Base-by-base conservation (phyloP, 2,888 invertebrate genomes). In the Hyposoter dolosus region DNA sequence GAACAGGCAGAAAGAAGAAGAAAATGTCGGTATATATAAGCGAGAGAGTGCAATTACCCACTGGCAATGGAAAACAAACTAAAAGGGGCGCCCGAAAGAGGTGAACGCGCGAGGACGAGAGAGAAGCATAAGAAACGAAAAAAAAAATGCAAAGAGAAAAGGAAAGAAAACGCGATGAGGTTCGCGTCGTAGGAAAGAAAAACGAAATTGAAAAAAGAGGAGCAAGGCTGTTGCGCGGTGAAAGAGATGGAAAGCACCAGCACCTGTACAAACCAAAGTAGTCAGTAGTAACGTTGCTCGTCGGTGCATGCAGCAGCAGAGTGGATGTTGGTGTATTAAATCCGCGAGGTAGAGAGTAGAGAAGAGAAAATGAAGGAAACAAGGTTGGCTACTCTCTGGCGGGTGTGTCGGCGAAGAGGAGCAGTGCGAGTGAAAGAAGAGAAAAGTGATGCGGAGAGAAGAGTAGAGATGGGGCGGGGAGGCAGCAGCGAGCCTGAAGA, bases 11-110 rank as follows among this genome's bases (percentile, higher is more conserved):
- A 86, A 87, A 87, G 69, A 83, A 87, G 88, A 91, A 91, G 90
- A 92, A 90, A 90, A 90, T 89, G 88, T 89, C 88, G 90, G 91
- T 91, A 92, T 91, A 92, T 91, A 92, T 91, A 91, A 90, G 90
- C 90, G 89, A 90, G 91, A 91, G 93, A 91, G 92, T 89, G 92
- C 93, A 93, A 93, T 93, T 93, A 93, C 92, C 93, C 91, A 90
- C 90, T 89, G 92, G 93, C 93, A 89, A 91, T 88, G 93, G 92
- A 92, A 93, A 93, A 93, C 90, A 92, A 93, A 93, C 91, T 90
- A 92, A 92, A 91, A 92, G 90, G 82, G 90, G 79, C 75, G 84
- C 77, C 78, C 84, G 84, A 84, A 85, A 88, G 89, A 88, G 88
- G 83, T 77, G 88, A 83, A 84, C 78, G 35, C 35, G 35, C 35